These are phyloP conservation scores for Myotis davidii DNA, from an alignment of 2,113 vertebrate genomes.

Conservation along the genomic window DNA sequence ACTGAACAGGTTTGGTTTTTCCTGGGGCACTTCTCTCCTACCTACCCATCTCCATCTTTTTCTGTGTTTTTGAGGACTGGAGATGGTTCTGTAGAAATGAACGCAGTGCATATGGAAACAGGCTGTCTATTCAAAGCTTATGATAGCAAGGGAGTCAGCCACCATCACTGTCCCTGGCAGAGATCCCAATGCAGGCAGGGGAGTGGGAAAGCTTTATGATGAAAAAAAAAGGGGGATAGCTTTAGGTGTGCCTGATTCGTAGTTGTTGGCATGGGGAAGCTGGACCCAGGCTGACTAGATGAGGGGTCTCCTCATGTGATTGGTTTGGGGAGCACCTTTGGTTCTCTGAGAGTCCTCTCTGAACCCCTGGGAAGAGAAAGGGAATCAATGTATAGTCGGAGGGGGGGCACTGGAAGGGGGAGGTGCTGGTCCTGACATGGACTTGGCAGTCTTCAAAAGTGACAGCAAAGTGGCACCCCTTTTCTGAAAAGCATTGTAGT, in stretches of 20 bases:
- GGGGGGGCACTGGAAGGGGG: too few relatives aligned
- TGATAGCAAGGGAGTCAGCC: not conserved
- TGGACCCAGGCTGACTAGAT: not conserved
- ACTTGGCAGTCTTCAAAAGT: not conserved
- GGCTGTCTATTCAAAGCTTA: not conserved
- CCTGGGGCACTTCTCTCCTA: not conserved
- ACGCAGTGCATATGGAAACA: not conserved
- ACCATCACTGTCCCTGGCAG: too few relatives aligned
- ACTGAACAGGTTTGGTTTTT: not conserved
- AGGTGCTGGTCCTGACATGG: too few relatives aligned
- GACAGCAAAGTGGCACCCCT: not conserved
- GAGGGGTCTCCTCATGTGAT: not conserved
- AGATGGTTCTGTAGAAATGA: not conserved
- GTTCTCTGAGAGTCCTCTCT: not conserved
- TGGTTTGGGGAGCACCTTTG: not conserved
- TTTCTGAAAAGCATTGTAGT: not conserved
- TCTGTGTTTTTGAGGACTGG: not conserved
- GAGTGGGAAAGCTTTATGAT: not conserved
- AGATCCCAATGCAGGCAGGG: not conserved
- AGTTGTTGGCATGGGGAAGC: not conserved
- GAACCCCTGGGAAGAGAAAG: not conserved
- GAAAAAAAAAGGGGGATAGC: not conserved
- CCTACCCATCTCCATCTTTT: not conserved
- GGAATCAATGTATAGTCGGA: not conserved
- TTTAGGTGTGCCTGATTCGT: not conserved